These are phyloP conservation scores for Lytechinus pictus DNA, from an alignment of 35 echinoderm and acorn worm species.

Conservation along the genomic window DNA sequence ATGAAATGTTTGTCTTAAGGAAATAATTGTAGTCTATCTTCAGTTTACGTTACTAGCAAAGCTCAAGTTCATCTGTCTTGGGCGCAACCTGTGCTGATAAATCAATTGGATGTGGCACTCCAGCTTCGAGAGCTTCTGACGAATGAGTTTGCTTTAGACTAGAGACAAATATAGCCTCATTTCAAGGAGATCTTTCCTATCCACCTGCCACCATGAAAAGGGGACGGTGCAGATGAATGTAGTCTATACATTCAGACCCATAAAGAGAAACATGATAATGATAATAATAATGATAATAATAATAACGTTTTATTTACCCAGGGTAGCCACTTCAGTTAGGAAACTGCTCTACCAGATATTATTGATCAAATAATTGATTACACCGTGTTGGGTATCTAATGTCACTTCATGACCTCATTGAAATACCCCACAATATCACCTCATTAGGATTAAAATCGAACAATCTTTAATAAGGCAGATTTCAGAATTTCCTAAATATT, in stretches of 20 bases:
- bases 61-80: neutral
- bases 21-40: neutral
- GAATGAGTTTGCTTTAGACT: conserved; percentile 13
- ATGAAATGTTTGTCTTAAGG: neutral
- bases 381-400: no score
- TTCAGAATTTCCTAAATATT: no score
- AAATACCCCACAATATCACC: no score
- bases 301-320: no score
- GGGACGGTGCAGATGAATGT: neutral
- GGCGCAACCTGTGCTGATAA: neutral
- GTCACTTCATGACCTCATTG: no score
- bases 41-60: neutral
- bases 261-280: neutral
- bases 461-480: no score
- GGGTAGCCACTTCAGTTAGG: no score
- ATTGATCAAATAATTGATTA: no score
- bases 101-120: conserved; percentile 1
- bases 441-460: no score
- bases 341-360: no score
- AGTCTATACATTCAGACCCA: neutral
- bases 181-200: conserved; percentile 10
- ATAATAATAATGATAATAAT: no score
- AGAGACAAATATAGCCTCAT: conserved; percentile 27
- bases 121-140: neutral
- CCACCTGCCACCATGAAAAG: neutral